phyloP scores from a whole-genome alignment of 2,113 vertebrate genomes.

The Semnornis frantzii region DNA sequence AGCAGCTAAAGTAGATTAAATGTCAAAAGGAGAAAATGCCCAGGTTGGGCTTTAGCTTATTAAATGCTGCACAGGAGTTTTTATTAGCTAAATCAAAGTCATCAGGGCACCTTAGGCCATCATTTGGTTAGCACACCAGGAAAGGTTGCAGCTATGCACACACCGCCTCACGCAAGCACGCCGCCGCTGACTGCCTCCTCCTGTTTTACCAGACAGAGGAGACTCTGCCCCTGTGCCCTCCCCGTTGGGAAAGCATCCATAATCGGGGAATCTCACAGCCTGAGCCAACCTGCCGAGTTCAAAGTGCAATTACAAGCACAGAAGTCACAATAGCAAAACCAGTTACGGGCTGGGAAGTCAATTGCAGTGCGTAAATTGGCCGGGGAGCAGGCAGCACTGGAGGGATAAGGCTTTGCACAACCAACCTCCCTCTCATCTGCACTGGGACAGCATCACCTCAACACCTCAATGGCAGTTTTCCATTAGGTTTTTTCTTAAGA shows the following conservation, averaged over 20 bases:
- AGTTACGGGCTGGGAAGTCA: background rate
- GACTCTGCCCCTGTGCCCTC: background rate
- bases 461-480: background rate
- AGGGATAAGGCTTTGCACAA: background rate
- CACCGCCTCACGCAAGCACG: accelerated
- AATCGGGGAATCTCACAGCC: slow-evolving; percentile 2
- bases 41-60: background rate
- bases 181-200: background rate
- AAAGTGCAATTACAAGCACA: background rate
- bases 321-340: background rate
- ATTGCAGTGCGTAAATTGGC: background rate
- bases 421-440: background rate
- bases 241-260: background rate
- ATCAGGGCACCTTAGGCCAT: background rate
- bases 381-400: background rate
- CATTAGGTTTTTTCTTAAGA: background rate
- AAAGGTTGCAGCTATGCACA: background rate
- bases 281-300: background rate
- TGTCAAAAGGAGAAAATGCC: background rate
- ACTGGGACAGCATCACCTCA: background rate
- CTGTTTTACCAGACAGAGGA: background rate
- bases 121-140: background rate
- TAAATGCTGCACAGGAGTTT: background rate
- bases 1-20: background rate
- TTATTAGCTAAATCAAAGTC: background rate